phyloP scores from a whole-genome alignment of 2,888 invertebrate species.

The Lymantria monacha region DNA sequence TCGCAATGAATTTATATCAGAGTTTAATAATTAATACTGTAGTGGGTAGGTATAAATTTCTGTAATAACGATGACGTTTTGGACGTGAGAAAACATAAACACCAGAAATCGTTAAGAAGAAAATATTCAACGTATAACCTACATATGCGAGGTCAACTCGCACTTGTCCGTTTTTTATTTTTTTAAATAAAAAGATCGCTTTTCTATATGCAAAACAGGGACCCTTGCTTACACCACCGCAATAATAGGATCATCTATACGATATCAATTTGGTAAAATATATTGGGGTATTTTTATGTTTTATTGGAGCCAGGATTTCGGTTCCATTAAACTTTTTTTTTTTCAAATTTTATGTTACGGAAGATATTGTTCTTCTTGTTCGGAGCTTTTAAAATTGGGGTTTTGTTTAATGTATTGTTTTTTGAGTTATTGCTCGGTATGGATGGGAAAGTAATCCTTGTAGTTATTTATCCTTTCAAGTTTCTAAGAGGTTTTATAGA shows the following conservation, averaged over 20 bases:
- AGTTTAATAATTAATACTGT: too few relatives aligned
- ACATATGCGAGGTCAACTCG: too few relatives aligned
- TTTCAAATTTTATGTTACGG: conserved; percentile 76
- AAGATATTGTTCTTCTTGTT: conserved; percentile 66
- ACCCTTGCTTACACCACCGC: conserved; percentile 54
- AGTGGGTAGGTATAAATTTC: too few relatives aligned
- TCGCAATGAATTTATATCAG: too few relatives aligned
- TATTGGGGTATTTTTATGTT: conserved; percentile 73
- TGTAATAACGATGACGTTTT: too few relatives aligned
- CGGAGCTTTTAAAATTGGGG: conserved; percentile 34
- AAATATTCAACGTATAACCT: too few relatives aligned
- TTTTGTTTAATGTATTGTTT: conserved; percentile 33
- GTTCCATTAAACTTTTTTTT: conserved; percentile 67
- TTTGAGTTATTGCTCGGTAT: conserved; percentile 26
- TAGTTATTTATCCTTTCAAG: not conserved
- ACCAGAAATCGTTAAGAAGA: too few relatives aligned
- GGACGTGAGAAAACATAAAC: too few relatives aligned
- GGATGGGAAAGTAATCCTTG: conserved; percentile 25
- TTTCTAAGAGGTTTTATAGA: not conserved
- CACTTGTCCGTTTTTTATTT: conserved; percentile 9
- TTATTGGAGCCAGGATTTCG: conserved; percentile 71
- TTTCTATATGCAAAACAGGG: conserved; percentile 60
- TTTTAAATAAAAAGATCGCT: conserved; percentile 30
- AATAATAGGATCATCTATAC: conserved; percentile 71
- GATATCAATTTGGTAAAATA: conserved; percentile 65